These are phyloP conservation scores for Sarcophaga rosellei DNA, from an alignment of 2,888 invertebrate genomes.

Conservation along the genomic window DNA sequence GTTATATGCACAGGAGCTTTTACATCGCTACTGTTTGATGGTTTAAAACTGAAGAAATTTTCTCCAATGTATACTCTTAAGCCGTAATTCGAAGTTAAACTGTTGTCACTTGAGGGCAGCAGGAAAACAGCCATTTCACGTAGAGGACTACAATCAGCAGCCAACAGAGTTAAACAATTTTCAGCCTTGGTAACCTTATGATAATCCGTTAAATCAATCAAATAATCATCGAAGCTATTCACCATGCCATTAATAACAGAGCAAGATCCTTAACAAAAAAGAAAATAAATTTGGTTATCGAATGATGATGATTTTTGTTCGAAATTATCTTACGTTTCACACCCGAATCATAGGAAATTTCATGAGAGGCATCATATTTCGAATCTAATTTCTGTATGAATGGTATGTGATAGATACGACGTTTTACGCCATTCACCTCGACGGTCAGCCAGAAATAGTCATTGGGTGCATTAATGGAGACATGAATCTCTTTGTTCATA, in stretches of 20 bases:
- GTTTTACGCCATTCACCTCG: constrained; percentile 78
- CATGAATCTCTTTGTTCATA: constrained; percentile 77
- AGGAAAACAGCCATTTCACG: constrained; percentile 80
- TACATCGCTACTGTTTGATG: constrained; percentile 71
- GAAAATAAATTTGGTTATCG: not conserved
- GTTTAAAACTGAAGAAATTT: constrained; percentile 77
- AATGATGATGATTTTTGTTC: too few species aligned
- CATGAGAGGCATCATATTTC: constrained; percentile 80
- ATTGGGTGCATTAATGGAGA: constrained; percentile 77
- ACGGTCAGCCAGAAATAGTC: constrained; percentile 79
- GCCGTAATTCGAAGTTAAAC: constrained; percentile 75
- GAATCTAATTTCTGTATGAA: constrained; percentile 80
- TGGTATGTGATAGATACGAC: constrained; percentile 80
- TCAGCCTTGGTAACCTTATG: constrained; percentile 72
- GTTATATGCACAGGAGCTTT: constrained; percentile 76
- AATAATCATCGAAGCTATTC: constrained; percentile 80
- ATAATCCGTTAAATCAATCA: constrained; percentile 76
- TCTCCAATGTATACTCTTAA: constrained; percentile 79
- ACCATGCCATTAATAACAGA: constrained; percentile 80
- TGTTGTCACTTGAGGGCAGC: constrained; percentile 71
- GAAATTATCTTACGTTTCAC: constrained; percentile 74
- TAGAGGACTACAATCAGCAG: constrained; percentile 79
- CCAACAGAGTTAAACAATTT: constrained; percentile 77
- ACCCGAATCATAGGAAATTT: constrained; percentile 78
- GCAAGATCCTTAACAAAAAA: constrained; percentile 76